Evolutionary conservation across 2,888 invertebrate species (phyloP).

Genomic region (Cephus nigrinus): DNA sequence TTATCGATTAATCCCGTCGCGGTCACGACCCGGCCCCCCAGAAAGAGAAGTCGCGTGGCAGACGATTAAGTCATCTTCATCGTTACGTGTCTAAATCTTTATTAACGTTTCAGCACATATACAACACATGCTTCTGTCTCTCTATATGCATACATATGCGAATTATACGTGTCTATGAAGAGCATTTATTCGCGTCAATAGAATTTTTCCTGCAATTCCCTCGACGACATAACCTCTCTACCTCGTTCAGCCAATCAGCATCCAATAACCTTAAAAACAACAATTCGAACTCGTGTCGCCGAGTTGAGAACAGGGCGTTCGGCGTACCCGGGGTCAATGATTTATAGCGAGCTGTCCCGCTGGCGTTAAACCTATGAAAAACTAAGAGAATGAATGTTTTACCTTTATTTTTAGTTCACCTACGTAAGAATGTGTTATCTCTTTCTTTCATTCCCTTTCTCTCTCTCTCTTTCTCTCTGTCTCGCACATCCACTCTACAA

Average conservation of each 20-base stretch:
- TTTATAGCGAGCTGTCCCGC: conserved; percentile 54
- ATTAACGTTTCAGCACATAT: background rate
- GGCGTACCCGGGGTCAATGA: conserved; percentile 55
- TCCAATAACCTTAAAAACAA: background rate
- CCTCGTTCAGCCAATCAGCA: background rate
- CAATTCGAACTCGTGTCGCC: conserved; percentile 11
- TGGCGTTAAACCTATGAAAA: conserved; percentile 59
- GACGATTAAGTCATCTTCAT: conserved; percentile 44
- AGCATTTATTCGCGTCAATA: background rate
- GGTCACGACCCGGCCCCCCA: background rate
- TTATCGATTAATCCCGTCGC: background rate
- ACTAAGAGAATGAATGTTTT: conserved; percentile 59
- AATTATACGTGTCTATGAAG: background rate
- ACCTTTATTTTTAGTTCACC: conserved; percentile 21
- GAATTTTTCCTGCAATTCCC: background rate
- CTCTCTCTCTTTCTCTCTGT: conserved; percentile 18
- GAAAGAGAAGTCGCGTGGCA: conserved; percentile 41
- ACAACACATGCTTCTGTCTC: background rate
- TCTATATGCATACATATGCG: background rate
- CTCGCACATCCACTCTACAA: background rate
- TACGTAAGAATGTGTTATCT: conserved; percentile 32
- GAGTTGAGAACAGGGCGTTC: conserved; percentile 60
- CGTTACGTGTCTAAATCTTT: conserved; percentile 15
- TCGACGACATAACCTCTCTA: no score
- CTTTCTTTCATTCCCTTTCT: conserved; percentile 9